phyloP scores from a whole-genome alignment of 2,797 vertebrate species.

The Dendrocincla fuliginosa region DNA sequence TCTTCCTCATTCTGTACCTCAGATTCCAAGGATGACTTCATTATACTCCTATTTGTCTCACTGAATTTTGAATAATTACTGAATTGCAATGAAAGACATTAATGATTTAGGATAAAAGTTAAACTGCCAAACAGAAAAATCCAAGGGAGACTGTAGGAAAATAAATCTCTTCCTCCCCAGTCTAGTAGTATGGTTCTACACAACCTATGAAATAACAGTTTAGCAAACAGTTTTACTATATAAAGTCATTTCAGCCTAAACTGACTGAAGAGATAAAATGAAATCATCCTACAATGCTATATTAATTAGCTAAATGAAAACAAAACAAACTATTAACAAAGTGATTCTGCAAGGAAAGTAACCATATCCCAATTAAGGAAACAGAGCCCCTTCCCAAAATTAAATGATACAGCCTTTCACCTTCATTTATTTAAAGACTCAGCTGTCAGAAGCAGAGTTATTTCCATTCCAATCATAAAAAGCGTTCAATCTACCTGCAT shows the following conservation, averaged over 20 bases:
- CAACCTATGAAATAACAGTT: neutral
- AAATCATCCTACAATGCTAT: neutral
- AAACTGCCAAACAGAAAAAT: neutral
- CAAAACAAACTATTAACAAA: neutral
- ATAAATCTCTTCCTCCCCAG: neutral
- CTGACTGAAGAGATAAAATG: neutral
- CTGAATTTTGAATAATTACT: neutral
- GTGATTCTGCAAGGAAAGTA: neutral
- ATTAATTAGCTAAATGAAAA: neutral
- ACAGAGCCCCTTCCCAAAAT: slow-evolving; percentile 33
- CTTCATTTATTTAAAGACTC: slow-evolving; percentile 22
- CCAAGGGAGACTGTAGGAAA: neutral
- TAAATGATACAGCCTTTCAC: neutral
- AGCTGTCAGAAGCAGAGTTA: slow-evolving; percentile 41
- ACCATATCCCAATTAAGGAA: neutral
- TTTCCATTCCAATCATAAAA: slow-evolving; percentile 51
- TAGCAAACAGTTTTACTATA: neutral
- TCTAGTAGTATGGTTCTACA: neutral
- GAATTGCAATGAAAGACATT: neutral
- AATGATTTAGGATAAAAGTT: neutral
- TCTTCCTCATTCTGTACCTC: neutral
- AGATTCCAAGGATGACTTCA: neutral
- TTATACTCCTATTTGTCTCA: neutral
- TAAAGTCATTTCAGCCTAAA: neutral
- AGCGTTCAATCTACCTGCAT: slow-evolving; percentile 76